Conservation (phyloP, 2,888 invertebrate species). For the Teleogryllus oceanicus region DNA sequence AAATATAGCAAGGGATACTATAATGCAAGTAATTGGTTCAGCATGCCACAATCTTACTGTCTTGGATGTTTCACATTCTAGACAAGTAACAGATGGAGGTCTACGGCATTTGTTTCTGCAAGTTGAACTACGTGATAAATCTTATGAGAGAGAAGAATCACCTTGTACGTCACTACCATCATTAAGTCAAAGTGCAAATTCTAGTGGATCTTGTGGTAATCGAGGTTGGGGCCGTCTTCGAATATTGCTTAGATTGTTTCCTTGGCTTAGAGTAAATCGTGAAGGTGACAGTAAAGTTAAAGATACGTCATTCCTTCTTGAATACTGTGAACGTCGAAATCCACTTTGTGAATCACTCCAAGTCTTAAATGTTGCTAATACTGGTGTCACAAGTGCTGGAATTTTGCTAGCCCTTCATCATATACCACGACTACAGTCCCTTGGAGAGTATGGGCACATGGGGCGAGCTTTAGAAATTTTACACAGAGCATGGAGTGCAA, state of each 20-base stretch:
- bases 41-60: conserved; percentile 46
- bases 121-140: conserved; percentile 46
- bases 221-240: conserved; percentile 35
- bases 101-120: conserved; percentile 47
- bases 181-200: conserved; percentile 23
- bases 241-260: conserved; percentile 35
- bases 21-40: conserved; percentile 47
- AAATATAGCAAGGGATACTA: conserved; percentile 48
- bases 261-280: conserved; percentile 40
- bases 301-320: conserved; percentile 43
- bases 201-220: conserved; percentile 24
- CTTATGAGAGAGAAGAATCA: conserved; percentile 34
- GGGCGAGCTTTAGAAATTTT: conserved; percentile 48
- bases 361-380: conserved; percentile 48
- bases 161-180: conserved; percentile 19
- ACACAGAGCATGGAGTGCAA: conserved; percentile 39
- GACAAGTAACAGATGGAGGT: conserved; percentile 49
- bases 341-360: conserved; percentile 46
- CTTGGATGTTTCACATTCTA: conserved; percentile 48
- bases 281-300: conserved; percentile 37
- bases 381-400: conserved; percentile 47
- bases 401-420: conserved; percentile 47
- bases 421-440: conserved; percentile 46
- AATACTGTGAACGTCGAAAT: conserved; percentile 47
- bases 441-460: conserved; percentile 49